phyloP scores from a whole-genome alignment of 1,140 invertebrate species.

The Tyrophagus putrescentiae region DNA sequence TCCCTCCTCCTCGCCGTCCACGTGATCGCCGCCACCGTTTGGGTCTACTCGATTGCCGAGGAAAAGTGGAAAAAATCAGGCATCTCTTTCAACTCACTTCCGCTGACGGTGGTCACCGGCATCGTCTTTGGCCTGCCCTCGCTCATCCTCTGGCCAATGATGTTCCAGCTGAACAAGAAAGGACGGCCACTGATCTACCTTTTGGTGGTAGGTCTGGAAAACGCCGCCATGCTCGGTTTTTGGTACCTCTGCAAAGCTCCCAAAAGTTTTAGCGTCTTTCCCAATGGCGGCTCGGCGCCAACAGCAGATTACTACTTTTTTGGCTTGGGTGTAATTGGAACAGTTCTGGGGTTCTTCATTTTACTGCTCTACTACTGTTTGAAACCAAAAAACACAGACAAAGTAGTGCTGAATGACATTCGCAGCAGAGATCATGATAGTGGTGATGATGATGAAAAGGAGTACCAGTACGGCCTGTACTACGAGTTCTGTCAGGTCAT shows the following conservation, averaged over 20 bases:
- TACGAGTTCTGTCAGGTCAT: conserved; percentile 30
- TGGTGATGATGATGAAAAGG: too few relatives aligned
- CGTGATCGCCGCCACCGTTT: conserved; percentile 23
- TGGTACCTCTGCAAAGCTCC: conserved; percentile 22
- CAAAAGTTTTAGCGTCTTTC: neutral
- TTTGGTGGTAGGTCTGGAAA: conserved; percentile 24
- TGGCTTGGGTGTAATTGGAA: conserved; percentile 13
- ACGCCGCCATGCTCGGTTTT: conserved; percentile 21
- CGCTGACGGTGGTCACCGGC: conserved; percentile 24
- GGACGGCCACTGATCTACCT: conserved; percentile 27
- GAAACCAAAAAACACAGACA: conserved; percentile 29
- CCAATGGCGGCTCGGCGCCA: too few relatives aligned
- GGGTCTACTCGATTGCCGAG: conserved; percentile 24
- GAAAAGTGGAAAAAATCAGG: neutral
- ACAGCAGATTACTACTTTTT: neutral
- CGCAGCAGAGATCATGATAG: neutral
- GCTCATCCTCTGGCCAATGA: conserved; percentile 29
- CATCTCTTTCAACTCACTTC: too few relatives aligned
- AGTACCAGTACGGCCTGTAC: conserved; percentile 30
- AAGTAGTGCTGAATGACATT: conserved; percentile 28
- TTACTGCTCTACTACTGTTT: conserved; percentile 26
- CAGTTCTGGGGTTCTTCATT: conserved; percentile 24
- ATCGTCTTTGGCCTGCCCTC: conserved; percentile 29
- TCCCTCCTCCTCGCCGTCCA: conserved; percentile 25
- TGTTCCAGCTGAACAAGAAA: conserved; percentile 29